Base-by-base conservation (phyloP, 2,113 vertebrate genomes). In the Saccopteryx leptura region DNA sequence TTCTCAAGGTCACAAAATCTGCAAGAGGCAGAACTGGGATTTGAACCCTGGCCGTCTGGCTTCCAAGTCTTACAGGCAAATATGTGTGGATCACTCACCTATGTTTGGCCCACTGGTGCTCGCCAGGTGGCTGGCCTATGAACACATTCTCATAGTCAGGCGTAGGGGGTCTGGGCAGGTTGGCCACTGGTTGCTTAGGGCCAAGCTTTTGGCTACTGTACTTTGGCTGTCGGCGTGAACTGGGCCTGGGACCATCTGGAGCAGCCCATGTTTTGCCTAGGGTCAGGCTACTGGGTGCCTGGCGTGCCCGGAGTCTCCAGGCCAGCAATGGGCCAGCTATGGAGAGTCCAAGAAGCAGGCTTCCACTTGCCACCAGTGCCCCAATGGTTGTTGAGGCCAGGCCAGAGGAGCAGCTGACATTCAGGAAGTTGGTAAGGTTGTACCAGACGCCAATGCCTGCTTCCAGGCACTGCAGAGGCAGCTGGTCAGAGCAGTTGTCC, bases 71-170 rank as follows among this genome's bases (percentile, higher is more conserved):
- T 24, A 23, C 6, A 13, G 52, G 74, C 39, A 26, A 2, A 9
- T 0, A 23, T 48, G 75, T 28, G 2, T 8, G 46, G 13, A 8
- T 63, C 82, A 97, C 97, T 96, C 76, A 98, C 97, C 97, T 10
- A 0, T 48, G 72, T 56, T 23, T 15, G 0, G 28, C 4, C 88
- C 54, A 24, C 9, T 52, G 58, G 21, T 31, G 26, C 2, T 8
- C 1, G 0, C 52, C 28, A 0, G 24, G 0, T 0, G 0, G 58
- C 19, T 74, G 56, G 18, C 31, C 97, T 31, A 98, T 6, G 0
- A 98, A 98, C 48, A 98, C 0, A 5, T 99, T 99, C 86, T 98
- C 98, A 0, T 99, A 99, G 52, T 98, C 96, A 0, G 86, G 60
- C 0, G 19, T n/a, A 6, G 13, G 3, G 1, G n/a, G 15, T 1